Evolutionary conservation across 2,888 invertebrate species (phyloP), one percentile per base, ranked within the genome.

Genomic region (Polylopha cassiicola): DNA sequence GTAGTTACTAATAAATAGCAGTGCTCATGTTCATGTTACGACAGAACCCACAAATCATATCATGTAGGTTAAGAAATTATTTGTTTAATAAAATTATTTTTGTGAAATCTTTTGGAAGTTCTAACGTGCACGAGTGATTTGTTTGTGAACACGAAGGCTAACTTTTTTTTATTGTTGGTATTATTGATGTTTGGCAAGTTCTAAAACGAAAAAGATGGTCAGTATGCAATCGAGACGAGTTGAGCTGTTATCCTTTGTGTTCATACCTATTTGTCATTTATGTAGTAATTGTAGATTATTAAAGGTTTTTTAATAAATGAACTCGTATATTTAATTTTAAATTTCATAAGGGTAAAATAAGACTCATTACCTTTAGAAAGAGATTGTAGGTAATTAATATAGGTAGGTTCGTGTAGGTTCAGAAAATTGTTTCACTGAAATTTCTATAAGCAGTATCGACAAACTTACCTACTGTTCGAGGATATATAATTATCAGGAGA

Each of bases 31-130:
- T 30, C 41, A 41, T 36, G 30, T 32, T 33, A 32, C 38, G 37
- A 33, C 29, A 34, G 56, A 55, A 55, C 59, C 73, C 71, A 66
- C 60, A 60, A 65, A 69, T 58, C 82, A 82, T 82, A 82, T 82
- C 82, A 82, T 74, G 57, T 71, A 71, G 62, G 39, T 32, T 78
- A 78, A 76, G 73, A 31, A 45, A 47, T 33, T 50, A 46, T 32
- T 47, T 39, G 37, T 51, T 47, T 49, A 48, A 39, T 52, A 45
- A 45, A 38, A 43, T 39, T 53, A 56, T 50, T 52, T 53, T 50
- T 51, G 55, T 37, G 47, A 56, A 51, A 58, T 52, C 44, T 51
- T 54, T 53, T 50, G 27, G 37, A 50, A 46, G 30, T 38, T 55
- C 51, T 46, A 44, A 48, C 45, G 48, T 57, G 63, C 63, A 60